Evolutionary conservation across 2,888 invertebrate species (phyloP).

Genomic region (Rhorus exstirpatorius): DNA sequence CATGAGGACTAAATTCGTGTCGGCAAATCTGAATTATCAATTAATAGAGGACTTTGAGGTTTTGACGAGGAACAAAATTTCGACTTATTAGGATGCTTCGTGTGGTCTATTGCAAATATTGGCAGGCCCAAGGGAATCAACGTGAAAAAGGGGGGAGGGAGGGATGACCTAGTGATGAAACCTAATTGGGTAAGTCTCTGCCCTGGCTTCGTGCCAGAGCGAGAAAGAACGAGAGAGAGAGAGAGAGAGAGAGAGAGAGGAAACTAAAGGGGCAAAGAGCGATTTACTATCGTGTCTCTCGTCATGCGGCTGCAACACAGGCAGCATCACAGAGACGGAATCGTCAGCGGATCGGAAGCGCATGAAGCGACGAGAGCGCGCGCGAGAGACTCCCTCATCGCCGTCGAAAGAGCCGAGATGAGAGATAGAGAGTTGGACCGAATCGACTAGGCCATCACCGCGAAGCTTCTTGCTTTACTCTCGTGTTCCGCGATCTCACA

Average conservation of each 20-base stretch:
- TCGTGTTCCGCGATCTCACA: too few species aligned
- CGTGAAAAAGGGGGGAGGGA: too few species aligned
- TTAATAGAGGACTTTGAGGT: too few species aligned
- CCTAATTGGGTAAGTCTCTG: slow-evolving; percentile 85
- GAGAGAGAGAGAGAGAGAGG: slow-evolving; percentile 51
- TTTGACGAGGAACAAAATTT: too few species aligned
- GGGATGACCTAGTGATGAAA: slow-evolving; percentile 83
- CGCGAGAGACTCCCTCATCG: slow-evolving; percentile 43
- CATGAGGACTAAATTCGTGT: too few species aligned
- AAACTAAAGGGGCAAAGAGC: slow-evolving; percentile 53
- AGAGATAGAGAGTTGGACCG: slow-evolving; percentile 38
- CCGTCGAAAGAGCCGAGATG: slow-evolving; percentile 58
- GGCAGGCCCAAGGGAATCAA: slow-evolving; percentile 82
- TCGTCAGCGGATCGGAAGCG: slow-evolving; percentile 47
- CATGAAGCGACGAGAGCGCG: slow-evolving; percentile 63
- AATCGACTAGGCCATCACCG: too few species aligned
- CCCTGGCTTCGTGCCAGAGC: slow-evolving; percentile 83
- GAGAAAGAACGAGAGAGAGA: too few species aligned
- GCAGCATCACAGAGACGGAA: slow-evolving; percentile 29
- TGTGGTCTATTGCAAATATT: slow-evolving; percentile 84
- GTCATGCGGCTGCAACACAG: slow-evolving; percentile 9
- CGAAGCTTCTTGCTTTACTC: too few species aligned
- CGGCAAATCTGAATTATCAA: too few species aligned
- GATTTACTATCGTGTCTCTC: slow-evolving; percentile 37
- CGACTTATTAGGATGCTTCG: slow-evolving; percentile 57